A percentile compares a stretch with the other conserved stretches of the same genome.
Evolutionary conservation across 2,888 invertebrate genomes (phyloP).

Genomic region (Nomada lathburiana): DNA sequence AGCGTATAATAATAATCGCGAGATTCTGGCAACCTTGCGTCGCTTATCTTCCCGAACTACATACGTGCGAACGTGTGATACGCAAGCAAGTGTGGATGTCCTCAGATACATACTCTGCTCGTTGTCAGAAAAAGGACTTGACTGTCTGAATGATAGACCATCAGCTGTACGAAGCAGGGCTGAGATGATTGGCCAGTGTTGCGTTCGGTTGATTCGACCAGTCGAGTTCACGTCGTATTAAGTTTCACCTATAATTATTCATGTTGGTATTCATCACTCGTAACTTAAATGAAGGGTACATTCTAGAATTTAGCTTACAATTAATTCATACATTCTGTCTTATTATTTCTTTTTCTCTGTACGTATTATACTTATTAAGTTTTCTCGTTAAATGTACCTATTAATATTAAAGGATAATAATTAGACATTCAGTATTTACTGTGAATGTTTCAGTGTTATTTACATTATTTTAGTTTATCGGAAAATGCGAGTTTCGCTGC

Average conservation of each 20-base stretch:
- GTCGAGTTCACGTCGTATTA: background rate
- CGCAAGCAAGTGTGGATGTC: constrained; percentile 17
- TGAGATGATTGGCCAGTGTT: background rate
- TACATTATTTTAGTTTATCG: too few species aligned
- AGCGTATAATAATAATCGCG: constrained; percentile 32
- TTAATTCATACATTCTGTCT: background rate
- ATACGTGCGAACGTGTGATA: constrained; percentile 16
- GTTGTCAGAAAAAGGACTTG: background rate
- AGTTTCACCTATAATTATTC: background rate
- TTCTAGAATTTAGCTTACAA: too few species aligned
- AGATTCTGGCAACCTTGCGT: constrained; percentile 22
- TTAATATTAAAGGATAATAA: background rate
- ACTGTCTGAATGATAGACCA: constrained; percentile 10
- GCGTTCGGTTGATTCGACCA: background rate
- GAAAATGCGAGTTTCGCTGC: too few species aligned
- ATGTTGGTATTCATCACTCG: background rate
- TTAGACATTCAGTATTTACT: background rate
- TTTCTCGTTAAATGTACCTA: constrained; percentile 13
- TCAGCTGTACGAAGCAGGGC: background rate
- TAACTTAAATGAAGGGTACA: background rate
- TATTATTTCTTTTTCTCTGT: background rate
- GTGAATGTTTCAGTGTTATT: too few species aligned
- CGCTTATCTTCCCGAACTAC: constrained; percentile 12
- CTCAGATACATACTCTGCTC: constrained; percentile 1
- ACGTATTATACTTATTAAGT: constrained; percentile 28